Percentiles rank a stretch among this genome's conserved stretches.
These are phyloP conservation scores for Anhinga anhinga DNA, from an alignment of 2,113 vertebrate genomes.

Conservation along the genomic window DNA sequence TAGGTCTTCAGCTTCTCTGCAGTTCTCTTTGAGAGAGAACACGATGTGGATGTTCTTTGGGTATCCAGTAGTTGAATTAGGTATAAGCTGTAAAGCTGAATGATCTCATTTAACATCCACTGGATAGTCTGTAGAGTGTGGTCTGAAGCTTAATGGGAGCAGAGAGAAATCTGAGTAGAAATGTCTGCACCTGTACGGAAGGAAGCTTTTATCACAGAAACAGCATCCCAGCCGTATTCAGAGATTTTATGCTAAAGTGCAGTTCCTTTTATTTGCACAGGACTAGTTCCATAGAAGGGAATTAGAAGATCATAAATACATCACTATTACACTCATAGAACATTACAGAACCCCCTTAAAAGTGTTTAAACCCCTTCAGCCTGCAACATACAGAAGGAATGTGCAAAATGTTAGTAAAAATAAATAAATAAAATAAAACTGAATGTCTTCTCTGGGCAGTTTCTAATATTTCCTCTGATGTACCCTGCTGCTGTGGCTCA, in stretches of 20 bases:
- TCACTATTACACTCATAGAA: neutral
- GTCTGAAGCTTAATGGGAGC: neutral
- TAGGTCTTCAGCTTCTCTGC: neutral
- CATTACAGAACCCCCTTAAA: neutral
- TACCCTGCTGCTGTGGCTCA: neutral
- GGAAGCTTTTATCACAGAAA: neutral
- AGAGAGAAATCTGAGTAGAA: neutral
- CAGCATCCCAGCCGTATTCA: neutral
- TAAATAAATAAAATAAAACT: neutral
- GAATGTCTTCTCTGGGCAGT: neutral
- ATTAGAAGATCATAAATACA: neutral
- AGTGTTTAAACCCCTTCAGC: neutral
- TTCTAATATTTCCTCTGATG: neutral
- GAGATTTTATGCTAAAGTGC: neutral
- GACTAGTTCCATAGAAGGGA: neutral
- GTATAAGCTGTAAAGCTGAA: constrained; percentile 3
- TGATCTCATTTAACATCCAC: neutral
- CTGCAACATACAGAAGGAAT: neutral
- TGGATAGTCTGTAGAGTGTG: neutral
- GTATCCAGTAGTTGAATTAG: neutral
- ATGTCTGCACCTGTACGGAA: neutral
- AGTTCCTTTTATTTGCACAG: neutral
- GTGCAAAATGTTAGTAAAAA: neutral
- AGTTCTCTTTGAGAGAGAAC: neutral
- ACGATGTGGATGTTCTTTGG: neutral